These are phyloP conservation scores for Doryteuthis pealeii DNA, from an alignment of 1,140 invertebrate genomes.

Conservation along the genomic window DNA sequence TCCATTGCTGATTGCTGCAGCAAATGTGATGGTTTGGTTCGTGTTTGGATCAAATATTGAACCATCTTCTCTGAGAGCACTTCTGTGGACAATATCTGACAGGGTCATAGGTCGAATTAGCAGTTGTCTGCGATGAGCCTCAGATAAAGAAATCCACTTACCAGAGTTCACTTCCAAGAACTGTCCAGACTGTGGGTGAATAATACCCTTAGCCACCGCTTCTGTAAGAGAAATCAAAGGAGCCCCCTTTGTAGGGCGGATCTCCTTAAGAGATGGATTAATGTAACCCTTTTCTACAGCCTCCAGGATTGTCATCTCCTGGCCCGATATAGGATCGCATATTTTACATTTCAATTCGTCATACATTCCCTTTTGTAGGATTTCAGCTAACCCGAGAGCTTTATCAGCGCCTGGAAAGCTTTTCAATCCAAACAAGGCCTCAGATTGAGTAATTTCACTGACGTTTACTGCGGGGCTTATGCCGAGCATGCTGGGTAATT, in stretches of 20 bases:
- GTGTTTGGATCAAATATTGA: constrained; percentile 79
- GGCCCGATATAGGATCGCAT: constrained; percentile 74
- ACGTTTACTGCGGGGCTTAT: constrained; percentile 41
- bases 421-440: constrained; percentile 51
- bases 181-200: constrained; percentile 60
- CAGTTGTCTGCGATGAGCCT: constrained; percentile 76
- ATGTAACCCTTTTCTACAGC: constrained; percentile 74
- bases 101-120: constrained; percentile 87
- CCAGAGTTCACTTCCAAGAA: constrained; percentile 75
- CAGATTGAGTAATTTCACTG: constrained; percentile 47
- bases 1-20: constrained; percentile 81
- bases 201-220: constrained; percentile 45
- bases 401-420: constrained; percentile 64
- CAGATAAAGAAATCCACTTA: constrained; percentile 75
- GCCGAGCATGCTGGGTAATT: constrained; percentile 38
- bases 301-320: constrained; percentile 72
- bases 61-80: constrained; percentile 65
- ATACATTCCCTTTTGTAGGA: constrained; percentile 69
- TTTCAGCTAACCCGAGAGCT: constrained; percentile 72
- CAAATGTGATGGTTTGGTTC: constrained; percentile 73
- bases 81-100: constrained; percentile 71
- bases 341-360: constrained; percentile 58
- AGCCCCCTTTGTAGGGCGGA: constrained; percentile 40
- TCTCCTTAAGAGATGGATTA: constrained; percentile 65
- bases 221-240: constrained; percentile 48